Conservation (phyloP, 2,888 invertebrate species). For the Hymenopus coronatus region DNA sequence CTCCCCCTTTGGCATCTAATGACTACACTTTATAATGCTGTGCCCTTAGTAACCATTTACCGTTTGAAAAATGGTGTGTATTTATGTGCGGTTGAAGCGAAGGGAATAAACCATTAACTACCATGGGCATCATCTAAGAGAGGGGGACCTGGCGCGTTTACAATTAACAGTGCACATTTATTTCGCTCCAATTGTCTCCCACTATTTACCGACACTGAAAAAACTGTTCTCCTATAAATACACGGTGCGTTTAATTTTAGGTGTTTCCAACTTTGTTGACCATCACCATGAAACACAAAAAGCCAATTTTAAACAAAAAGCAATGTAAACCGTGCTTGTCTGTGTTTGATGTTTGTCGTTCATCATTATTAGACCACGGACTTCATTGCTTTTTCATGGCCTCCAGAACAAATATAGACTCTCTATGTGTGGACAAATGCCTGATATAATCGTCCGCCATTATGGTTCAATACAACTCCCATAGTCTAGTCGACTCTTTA, state of each 20-base stretch:
- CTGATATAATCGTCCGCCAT: no score
- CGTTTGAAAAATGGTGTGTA: neutral
- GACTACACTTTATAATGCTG: neutral
- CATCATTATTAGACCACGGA: no score
- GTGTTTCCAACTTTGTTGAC: neutral
- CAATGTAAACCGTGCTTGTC: no score
- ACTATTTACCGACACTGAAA: neutral
- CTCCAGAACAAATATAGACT: no score
- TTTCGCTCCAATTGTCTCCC: neutral
- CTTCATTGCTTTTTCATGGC: no score
- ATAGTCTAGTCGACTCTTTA: no score
- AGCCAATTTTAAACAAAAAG: no score
- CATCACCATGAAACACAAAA: neutral
- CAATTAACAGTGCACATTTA: neutral
- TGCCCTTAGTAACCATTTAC: neutral
- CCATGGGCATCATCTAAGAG: neutral
- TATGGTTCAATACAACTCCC: no score
- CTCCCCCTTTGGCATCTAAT: neutral
- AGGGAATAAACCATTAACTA: neutral
- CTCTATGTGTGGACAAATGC: no score
- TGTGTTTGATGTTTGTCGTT: no score
- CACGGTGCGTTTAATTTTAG: neutral
- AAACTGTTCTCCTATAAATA: neutral
- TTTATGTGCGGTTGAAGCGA: neutral
- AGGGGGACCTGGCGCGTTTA: neutral